Evolutionary conservation across 92 coral and sea anemone genomes (phyloP), one percentile per base, ranked within the genome.

Genomic region (Actinostola sp.): DNA sequence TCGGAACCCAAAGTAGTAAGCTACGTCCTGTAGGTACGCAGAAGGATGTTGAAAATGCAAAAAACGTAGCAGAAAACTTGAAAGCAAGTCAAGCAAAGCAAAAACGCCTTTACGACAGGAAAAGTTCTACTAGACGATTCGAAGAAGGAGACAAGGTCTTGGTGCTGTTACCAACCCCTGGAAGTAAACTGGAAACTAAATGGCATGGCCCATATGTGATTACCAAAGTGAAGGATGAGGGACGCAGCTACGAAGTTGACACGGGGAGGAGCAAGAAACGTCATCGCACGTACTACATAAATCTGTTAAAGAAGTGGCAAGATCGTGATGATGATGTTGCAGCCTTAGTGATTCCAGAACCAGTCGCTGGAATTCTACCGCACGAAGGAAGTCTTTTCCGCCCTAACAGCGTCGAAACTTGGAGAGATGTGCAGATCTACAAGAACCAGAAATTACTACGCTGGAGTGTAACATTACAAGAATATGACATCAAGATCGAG

Each of bases 121-220:
- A 49, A 23, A 34, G 61, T 72, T 26, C 56, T 13, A 27, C 31
- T 19, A 52, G 83, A 38, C 17, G 46, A 19, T 49, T 80, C 17
- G 13, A 27, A 13, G 58, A 33, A 34, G 79, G 78, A 34, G 78
- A 82, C 33, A 65, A 57, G 28, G 80, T 78, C 12, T 61, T 78
- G 44, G 70, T 71, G 28, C 42, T 79, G 30, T 54, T 84, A 35
- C 84, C 84, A 25, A 68, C 51, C 32, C 65, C 69, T 23, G 75
- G 76, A 7, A 77, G 69, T 60, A 78, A 70, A 55, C 46, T 84
- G 26, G 84, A 84, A 42, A 44, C 65, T 20, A 63, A 50, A 29
- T 84, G 80, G 84, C 89, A 84, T 34, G 89, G 84, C 1, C 89
- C 85, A 14, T 84, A 54, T 43, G 34, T 13, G 34, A 54, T 78